A percentile compares a stretch with the other conserved stretches of the same genome.
Evolutionary conservation across 2,888 invertebrate genomes (phyloP).

Genomic region (Glomeris marginata): DNA sequence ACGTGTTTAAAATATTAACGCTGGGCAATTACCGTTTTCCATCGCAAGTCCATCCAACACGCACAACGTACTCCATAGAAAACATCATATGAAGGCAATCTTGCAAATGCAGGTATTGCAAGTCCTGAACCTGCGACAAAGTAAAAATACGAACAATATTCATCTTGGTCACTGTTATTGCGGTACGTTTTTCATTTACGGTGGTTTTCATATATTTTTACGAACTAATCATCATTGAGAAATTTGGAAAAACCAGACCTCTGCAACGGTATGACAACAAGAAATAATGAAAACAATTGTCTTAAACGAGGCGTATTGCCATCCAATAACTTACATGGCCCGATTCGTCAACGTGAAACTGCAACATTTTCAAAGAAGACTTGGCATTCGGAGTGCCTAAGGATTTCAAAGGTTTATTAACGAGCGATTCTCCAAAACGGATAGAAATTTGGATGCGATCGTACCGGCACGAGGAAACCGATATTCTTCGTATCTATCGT

Average conservation of each 20-base stretch:
- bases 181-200: too few relatives aligned
- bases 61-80: slow-evolving; percentile 83
- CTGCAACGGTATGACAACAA: too few relatives aligned
- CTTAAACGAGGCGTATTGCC: too few relatives aligned
- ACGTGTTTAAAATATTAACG: slow-evolving; percentile 5
- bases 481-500: slow-evolving; percentile 62
- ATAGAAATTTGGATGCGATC: neutral
- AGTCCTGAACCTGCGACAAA: slow-evolving; percentile 37
- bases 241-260: too few relatives aligned
- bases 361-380: slow-evolving; percentile 64
- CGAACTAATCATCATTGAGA: too few relatives aligned
- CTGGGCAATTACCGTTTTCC: slow-evolving; percentile 64
- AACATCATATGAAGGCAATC: slow-evolving; percentile 64
- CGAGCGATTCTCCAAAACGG: neutral
- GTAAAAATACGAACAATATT: neutral
- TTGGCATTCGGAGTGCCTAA: slow-evolving; percentile 74
- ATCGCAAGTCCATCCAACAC: slow-evolving; percentile 91
- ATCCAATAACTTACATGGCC: slow-evolving; percentile 16
- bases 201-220: too few relatives aligned
- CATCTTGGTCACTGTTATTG: neutral
- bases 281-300: too few relatives aligned
- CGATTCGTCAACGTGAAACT: slow-evolving; percentile 36
- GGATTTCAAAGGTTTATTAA: slow-evolving; percentile 5
- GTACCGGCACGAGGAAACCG: slow-evolving; percentile 33
- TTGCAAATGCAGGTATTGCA: slow-evolving; percentile 56